Evolutionary conservation across 2,113 vertebrate genomes (phyloP), one percentile per base, ranked within the genome.

Genomic region (Oenanthe oenanthe): DNA sequence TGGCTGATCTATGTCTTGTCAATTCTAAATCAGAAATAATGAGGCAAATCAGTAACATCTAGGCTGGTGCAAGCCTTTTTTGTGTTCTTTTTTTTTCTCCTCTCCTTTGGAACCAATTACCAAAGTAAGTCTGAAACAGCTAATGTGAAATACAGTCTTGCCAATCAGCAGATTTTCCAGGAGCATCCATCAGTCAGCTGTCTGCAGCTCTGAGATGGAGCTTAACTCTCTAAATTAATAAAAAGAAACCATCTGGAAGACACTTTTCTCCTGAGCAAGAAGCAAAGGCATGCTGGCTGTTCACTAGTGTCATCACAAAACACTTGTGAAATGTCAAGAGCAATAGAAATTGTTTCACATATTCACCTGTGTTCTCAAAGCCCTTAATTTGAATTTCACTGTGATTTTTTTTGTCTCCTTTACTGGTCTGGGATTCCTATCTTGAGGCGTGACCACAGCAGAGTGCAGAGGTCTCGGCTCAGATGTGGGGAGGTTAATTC

Each of bases 81-180:
- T 71, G 25, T 82, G 47, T 24, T 61, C 48, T 47, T 47, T 51
- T 36, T 36, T 16, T 2, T 3, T 1, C 25, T 67, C 14, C 24
- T 89, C 68, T 85, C 62, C 71, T 88, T 74, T 94, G 65, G 79
- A 96, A 89, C 76, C 92, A 95, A 94, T 96, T 96, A 94, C 71
- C 34, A 80, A 95, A 93, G 72, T 86, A 90, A 67, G 79, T 88
- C 51, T 92, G 90, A 92, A 96, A 73, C 48, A 79, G 56, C 51
- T 92, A 92, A 92, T 95, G 92, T 94, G 79, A 96, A 86, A 86
- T 77, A 86, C 54, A 77, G 79, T 94, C 85, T 83, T 96, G 92
- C 75, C 83, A 95, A 94, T 95, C 88, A 96, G 95, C 90, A 96
- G 36, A 94, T 96, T 96, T 93, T 95, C 48, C 43, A 66, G 67